Base-by-base conservation (phyloP, 2,113 vertebrate genomes). In the Nibea coibor region DNA sequence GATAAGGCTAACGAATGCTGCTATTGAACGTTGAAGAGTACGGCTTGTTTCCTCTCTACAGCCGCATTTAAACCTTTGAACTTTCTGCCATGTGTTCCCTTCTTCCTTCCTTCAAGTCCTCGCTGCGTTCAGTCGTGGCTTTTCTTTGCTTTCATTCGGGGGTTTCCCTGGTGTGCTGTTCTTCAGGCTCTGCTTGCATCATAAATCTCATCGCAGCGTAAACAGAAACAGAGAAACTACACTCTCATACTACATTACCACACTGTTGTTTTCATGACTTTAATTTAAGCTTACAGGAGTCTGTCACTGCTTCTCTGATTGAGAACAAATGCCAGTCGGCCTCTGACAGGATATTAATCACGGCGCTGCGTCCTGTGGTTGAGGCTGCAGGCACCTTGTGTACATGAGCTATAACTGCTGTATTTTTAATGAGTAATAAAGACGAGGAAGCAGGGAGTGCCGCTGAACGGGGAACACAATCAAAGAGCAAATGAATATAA, bases 321-420 rank as follows among this genome's bases (percentile, higher is more conserved):
- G 39, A 78, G 69, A 78, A 47, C 42, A 43, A 66, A 56, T 54
- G 31, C 42, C 63, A 17, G 19, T 47, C 28, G 24, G 6, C 16
- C 47, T 43, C 16, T 80, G 80, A 89, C 81, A 58, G 35, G 42
- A 20, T 11, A 83, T 87, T 75, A 75, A 75, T 86, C 81, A 78
- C 4, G 1, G 31, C 35, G 14, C n/a, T 2, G 10, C 22, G 69
- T 62, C 61, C 17, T 45, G 24, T 22, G 47, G 59, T 65, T 50
- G 26, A 71, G 14, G 59, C 83, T 64, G 59, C 61, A 59, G 77
- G 82, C 86, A 24, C 15, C 22, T 31, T 19, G 75, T 45, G 58
- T 14, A 24, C 22, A 26, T 4, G 1, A 22, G 17, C 71, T 47
- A 39, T n/a, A 68, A 28, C 66, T 69, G 72, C 65, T 85, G 76